Evolutionary conservation across 2,797 vertebrate genomes (phyloP), one percentile per base, ranked within the genome.

Genomic region (Sternotherus odoratus): DNA sequence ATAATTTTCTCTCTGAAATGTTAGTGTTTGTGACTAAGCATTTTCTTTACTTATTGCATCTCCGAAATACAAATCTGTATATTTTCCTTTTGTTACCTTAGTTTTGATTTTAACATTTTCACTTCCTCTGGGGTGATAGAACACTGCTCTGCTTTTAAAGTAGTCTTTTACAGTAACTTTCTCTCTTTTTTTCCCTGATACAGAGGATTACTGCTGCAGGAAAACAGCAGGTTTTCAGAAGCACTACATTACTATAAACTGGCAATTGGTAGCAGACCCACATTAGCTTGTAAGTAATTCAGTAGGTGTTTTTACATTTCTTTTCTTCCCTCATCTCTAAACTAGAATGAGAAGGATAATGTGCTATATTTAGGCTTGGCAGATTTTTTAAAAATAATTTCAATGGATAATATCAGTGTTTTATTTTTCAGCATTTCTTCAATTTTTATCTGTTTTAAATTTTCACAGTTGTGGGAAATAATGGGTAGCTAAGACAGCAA

Each of bases 191-290:
- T 89, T 51, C 72, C 28, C 46, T 94, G 83, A 88, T 93, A 54
- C 98, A 99, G 99, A 79, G 99, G 99, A 96, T 98, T 99, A 96
- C 98, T 99, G 95, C 98, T 99, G n/a, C 99, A 99, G 97, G 99
- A 99, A 97, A 99, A 99, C 98, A 99, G 98, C 98, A 99, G 99
- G 95, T 99, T 99, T 98, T 98, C 99, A 46, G 99, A 99, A 97
- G 99, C 99, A 1, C 98, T 99, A 36, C 99, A 99, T 98, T 99
- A 99, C 98, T 99, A 99, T 97, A 99, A 99, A 97, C 97, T 99
- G 98, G 99, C 99, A 77, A 99, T 99, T 92, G 99, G 99, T 96
- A 99, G 99, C 98, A 98, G 99, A 98, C 99, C 99, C 96, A 99
- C 99, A 80, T 98, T 99, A 97, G 99, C 99, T 97, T 99, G 99